Evolutionary conservation across 1,140 invertebrate species (phyloP).

Genomic region (Chionoecetes opilio): DNA sequence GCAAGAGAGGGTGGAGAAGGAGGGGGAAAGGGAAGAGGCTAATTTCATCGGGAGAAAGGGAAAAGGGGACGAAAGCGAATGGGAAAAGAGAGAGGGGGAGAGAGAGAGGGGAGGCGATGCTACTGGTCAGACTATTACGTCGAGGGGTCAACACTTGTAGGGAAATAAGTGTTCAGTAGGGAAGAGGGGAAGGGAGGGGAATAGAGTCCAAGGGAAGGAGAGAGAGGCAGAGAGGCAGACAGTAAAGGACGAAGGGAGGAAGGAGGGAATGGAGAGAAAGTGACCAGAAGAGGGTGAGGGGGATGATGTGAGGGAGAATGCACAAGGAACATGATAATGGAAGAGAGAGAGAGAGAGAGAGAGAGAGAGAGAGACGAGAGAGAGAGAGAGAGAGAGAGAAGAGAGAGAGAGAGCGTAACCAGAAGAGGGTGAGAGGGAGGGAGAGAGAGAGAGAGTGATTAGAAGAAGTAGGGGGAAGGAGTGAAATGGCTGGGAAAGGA

Average conservation of each 20-base stretch:
- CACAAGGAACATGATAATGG: not conserved
- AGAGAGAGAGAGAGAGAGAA: slow-evolving; percentile 1
- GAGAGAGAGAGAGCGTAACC: not conserved
- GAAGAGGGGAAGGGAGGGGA: slow-evolving; percentile 53
- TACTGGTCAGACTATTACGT: slow-evolving; percentile 73
- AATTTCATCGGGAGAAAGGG: not conserved
- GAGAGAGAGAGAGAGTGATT: slow-evolving; percentile 39
- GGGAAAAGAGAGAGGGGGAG: not conserved
- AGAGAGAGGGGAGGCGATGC: slow-evolving; percentile 46
- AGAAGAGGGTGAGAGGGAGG: not conserved
- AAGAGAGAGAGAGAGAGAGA: not conserved
- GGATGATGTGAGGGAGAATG: not conserved
- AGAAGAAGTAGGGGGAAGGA: slow-evolving; percentile 40
- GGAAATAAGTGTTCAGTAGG: slow-evolving; percentile 76
- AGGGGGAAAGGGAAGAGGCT: not conserved
- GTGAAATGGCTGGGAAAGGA: slow-evolving; percentile 37
- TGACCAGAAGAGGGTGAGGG: slow-evolving; percentile 24
- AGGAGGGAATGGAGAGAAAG: not conserved
- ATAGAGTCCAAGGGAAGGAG: too few relatives aligned
- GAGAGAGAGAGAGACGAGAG: slow-evolving; percentile 18
- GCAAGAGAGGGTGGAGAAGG: not conserved
- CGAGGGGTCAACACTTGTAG: slow-evolving; percentile 72
- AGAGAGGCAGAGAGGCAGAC: not conserved
- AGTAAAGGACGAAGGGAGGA: slow-evolving; percentile 23
- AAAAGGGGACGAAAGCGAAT: not conserved